These are phyloP conservation scores for Callimorpha dominula DNA, from an alignment of 2,888 invertebrate genomes.

Conservation along the genomic window DNA sequence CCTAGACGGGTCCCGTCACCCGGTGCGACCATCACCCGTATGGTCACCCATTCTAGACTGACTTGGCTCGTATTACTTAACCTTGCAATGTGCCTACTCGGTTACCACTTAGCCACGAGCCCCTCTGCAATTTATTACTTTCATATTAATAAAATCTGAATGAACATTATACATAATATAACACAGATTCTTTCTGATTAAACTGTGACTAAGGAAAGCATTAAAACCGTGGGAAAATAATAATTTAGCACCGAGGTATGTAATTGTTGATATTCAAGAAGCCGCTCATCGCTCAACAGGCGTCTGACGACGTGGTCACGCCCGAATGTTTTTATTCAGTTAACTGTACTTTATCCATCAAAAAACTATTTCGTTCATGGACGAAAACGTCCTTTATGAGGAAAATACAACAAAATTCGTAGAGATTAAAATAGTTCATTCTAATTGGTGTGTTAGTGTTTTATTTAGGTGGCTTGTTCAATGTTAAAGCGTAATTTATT, in stretches of 20 bases:
- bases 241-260: constrained; percentile 64
- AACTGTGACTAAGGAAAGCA: constrained; percentile 9
- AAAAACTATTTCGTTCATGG: constrained; percentile 18
- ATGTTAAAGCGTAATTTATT: constrained; percentile 16
- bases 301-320: constrained; percentile 74
- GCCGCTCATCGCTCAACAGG: constrained; percentile 64
- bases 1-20: too few relatives aligned
- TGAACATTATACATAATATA: background rate
- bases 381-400: background rate
- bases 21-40: too few relatives aligned
- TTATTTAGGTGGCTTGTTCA: constrained; percentile 11
- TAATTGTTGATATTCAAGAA: constrained; percentile 66
- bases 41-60: too few relatives aligned
- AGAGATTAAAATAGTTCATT: constrained; percentile 14
- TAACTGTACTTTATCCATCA: constrained; percentile 38
- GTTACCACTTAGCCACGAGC: too few relatives aligned
- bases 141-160: background rate
- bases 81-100: too few relatives aligned
- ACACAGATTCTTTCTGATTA: constrained; percentile 41
- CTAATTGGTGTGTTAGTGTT: constrained; percentile 13
- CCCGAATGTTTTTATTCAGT: constrained; percentile 54
- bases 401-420: background rate
- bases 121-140: background rate
- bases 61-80: too few relatives aligned
- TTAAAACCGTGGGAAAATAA: constrained; percentile 70